Percentiles rank a stretch among this genome's conserved stretches.
Conservation (phyloP, 2,888 invertebrate species). For the Papilio protenor region DNA sequence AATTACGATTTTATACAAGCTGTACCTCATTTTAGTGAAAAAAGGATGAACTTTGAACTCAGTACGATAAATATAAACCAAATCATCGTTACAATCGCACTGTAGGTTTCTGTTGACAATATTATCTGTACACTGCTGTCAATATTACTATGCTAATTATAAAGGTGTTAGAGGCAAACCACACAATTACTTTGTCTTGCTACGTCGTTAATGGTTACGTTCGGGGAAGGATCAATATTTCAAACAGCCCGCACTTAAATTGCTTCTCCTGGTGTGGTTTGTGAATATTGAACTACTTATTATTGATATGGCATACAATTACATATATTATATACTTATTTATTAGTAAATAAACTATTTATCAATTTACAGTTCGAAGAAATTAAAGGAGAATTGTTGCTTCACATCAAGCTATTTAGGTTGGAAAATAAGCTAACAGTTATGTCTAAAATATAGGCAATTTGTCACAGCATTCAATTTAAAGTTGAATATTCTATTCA, state of each 20-base stretch:
- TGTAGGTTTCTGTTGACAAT: not conserved
- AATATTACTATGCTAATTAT: not conserved
- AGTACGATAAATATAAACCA: not conserved
- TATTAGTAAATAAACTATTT: not conserved
- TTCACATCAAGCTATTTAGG: too few relatives aligned
- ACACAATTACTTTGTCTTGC: not conserved
- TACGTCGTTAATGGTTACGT: not conserved
- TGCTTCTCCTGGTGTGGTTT: not conserved
- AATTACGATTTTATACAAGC: not conserved
- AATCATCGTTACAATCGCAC: not conserved
- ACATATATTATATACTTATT: too few relatives aligned
- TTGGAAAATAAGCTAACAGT: too few relatives aligned
- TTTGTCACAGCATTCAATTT: not conserved
- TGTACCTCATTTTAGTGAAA: not conserved
- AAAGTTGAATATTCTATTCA: not conserved
- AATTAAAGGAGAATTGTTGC: not conserved
- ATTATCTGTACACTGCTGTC: not conserved
- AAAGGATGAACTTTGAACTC: not conserved
- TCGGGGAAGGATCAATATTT: not conserved
- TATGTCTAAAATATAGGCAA: not conserved
- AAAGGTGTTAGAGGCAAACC: not conserved
- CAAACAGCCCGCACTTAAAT: slow-evolving; percentile 4
- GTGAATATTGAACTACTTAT: not conserved
- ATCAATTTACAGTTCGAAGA: not conserved
- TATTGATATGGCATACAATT: not conserved